Evolutionary conservation across 2,888 invertebrate species (phyloP).

Genomic region (Nyleta sp.): DNA sequence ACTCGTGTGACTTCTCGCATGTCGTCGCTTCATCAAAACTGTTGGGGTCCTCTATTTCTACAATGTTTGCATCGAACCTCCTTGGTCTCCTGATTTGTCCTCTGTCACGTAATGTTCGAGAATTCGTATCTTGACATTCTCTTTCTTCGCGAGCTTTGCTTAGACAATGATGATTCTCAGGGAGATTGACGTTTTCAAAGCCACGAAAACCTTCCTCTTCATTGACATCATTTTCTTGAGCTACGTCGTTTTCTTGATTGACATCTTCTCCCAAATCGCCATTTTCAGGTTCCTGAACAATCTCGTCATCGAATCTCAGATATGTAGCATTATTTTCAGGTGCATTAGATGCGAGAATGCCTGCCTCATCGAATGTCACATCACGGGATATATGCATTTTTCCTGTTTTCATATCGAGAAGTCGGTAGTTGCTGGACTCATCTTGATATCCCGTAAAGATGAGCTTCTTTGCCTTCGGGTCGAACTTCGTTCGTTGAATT

Average conservation of each 20-base stretch:
- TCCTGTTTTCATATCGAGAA: not conserved
- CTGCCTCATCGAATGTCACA: conserved; percentile 13
- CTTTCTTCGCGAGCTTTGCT: not conserved
- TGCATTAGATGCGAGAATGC: not conserved
- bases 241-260: no score
- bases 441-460: conserved; percentile 48
- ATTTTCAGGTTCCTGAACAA: no score
- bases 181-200: not conserved
- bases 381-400: conserved; percentile 13
- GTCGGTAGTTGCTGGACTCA: conserved; percentile 48
- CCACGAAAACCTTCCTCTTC: not conserved
- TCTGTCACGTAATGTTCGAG: not conserved
- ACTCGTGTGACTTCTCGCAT: not conserved
- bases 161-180: no score
- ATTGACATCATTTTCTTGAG: no score
- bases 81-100: not conserved
- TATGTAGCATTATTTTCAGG: no score
- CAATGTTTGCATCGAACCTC: not conserved
- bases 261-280: no score
- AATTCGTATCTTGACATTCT: not conserved
- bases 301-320: not conserved
- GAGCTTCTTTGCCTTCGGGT: conserved; percentile 39
- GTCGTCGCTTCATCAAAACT: conserved; percentile 50
- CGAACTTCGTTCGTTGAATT: conserved; percentile 1
- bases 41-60: conserved; percentile 53